Base-by-base conservation (phyloP, 2,113 vertebrate species). In the Mormoops blainvillei region DNA sequence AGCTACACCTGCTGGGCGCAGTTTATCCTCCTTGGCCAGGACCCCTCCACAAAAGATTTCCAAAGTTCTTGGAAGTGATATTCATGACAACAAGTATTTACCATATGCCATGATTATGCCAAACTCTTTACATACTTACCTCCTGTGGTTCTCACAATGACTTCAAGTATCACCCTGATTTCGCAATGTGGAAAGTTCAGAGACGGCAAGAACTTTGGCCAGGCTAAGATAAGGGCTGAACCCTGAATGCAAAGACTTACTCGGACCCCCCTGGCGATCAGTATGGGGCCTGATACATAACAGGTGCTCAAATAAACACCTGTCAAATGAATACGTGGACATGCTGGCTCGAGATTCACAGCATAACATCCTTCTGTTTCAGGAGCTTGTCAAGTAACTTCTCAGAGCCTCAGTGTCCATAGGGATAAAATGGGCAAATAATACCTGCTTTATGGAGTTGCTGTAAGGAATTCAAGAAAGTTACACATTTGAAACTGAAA, bases 401-500 rank as follows among this genome's bases (percentile, higher is more conserved):
- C 83, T 76, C 78, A 63, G 38, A 77, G 77, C 19, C 82, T 91
- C 78, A 24, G 77, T 88, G 80, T 89, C 83, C 84, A 82, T 16
- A 78, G 7, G 9, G 61, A 33, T 48, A 56, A 86, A 89, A 71
- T 9, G 77, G 48, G 63, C 41, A 50, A 33, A 12, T 5, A 26
- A 61, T 7, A 65, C 18, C 36, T 2, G 74, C 28, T 36, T 70
- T 26, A 11, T 0, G 2, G 22, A 73, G 24, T 45, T 58, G 84
- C 78, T 18, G 2, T n/a, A 63, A 67, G 48, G 10, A 81, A 85
- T 31, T 58, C n/a, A n/a, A 41, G 65, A 26, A 63, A 70, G 31
- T 45, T 36, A 90, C 41, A 70, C 33, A 33, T 1, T 5, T 3
- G 16, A 83, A 24, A 67, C 73, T 73, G 73, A 91, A 65, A 28